Evolutionary conservation across 2,113 vertebrate genomes (phyloP).

Genomic region (cattle (Bos taurus)): ARS-UCD2.0 NC_037338.1:25777001-25777500

Average conservation of each 20-base stretch:
- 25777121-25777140: neutral
- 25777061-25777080: neutral
- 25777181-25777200: neutral
- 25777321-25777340: neutral
- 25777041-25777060: neutral
- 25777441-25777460: neutral
- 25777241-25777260: too few relatives aligned
- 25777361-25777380: neutral
- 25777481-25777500: neutral
- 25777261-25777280: neutral
- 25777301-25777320: neutral
- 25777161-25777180: neutral
- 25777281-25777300: neutral
- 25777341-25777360: slow-evolving; percentile 24
- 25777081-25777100: neutral
- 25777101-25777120: neutral
- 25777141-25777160: neutral
- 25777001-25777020: neutral
- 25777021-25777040: neutral
- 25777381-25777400: neutral
- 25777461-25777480: neutral
- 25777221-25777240: neutral
- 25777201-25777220: neutral
- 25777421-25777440: neutral
- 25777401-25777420: neutral